phyloP scores from a whole-genome alignment of 23 tunicate species.

The Botrylloides violaceus region DNA sequence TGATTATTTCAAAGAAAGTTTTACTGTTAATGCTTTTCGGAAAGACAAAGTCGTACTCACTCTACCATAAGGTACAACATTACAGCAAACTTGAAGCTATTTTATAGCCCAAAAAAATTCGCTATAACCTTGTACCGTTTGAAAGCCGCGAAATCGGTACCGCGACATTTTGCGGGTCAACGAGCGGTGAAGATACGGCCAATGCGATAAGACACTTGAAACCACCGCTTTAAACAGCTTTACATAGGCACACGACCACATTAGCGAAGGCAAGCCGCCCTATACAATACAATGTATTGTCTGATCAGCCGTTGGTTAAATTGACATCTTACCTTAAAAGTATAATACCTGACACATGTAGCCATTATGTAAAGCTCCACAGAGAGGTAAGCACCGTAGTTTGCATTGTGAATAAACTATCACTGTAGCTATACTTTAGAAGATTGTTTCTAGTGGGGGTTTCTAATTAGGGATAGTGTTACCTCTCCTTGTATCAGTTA shows the following conservation, averaged over 20 bases:
- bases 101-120: background rate
- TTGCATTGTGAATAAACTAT: background rate
- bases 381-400: background rate
- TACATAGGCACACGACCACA: background rate
- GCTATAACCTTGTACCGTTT: background rate
- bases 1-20: no score
- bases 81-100: no score
- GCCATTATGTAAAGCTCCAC: background rate
- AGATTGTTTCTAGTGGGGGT: background rate
- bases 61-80: no score
- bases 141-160: background rate
- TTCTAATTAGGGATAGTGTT: background rate
- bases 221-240: background rate
- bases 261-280: background rate
- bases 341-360: background rate
- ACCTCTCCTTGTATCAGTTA: constrained; percentile 1
- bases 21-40: no score
- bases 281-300: background rate
- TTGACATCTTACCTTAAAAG: background rate
- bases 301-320: background rate
- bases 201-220: background rate
- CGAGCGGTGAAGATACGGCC: constrained; percentile 1
- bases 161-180: background rate
- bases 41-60: no score
- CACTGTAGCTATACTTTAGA: background rate